Evolutionary conservation across 1,140 invertebrate species (phyloP), one percentile per base, ranked within the genome.

Genomic region (Trachymyrmex septentrionalis): DNA sequence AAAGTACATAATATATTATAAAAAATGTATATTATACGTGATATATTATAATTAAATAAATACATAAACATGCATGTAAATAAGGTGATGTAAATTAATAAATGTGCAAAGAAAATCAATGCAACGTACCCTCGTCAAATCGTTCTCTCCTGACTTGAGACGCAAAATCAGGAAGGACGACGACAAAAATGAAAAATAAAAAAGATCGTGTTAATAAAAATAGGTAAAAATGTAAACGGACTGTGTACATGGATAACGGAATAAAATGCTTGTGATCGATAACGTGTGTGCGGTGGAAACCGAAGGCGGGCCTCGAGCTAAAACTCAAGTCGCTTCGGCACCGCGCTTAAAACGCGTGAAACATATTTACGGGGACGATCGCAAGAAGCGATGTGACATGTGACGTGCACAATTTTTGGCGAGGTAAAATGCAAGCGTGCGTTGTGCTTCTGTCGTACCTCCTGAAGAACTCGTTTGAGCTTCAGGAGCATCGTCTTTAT

Each of bases 401-500:
- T n/a, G n/a, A 14, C 27, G 34, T 57, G 72, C 38, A 64, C 63
- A 30, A 24, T 16, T 44, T 16, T 14, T 16, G 38, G 21, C 6
- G 38, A 24, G 1, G 4, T 53, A 19, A 10, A 61, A 21, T 30
- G 21, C 69, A 73, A 55, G n/a, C 69, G 55, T 27, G 57, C 34
- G 14, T 10, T 14, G 4, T 21, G 44, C 27, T 12, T 50, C 3
- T 16, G 19, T 82, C 92, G 82, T 95, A 97, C 97, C 96, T 97
- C 97, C 96, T 97, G 97, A 94, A 98, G 95, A 88, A 97, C 96
- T 91, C 97, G 96, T 94, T 97, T 97, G 14, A 98, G 96, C 94
- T 97, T 97, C 86, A 97, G 94, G 77, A 98, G 96, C 96, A 97
- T 96, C 30, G 97, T 97, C 95, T 98, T 98, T 86, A 98, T 97